A percentile compares a stretch with the other conserved stretches of the same genome.
Evolutionary conservation across 2,888 invertebrate genomes (phyloP).

Genomic region (Gari tellinella): DNA sequence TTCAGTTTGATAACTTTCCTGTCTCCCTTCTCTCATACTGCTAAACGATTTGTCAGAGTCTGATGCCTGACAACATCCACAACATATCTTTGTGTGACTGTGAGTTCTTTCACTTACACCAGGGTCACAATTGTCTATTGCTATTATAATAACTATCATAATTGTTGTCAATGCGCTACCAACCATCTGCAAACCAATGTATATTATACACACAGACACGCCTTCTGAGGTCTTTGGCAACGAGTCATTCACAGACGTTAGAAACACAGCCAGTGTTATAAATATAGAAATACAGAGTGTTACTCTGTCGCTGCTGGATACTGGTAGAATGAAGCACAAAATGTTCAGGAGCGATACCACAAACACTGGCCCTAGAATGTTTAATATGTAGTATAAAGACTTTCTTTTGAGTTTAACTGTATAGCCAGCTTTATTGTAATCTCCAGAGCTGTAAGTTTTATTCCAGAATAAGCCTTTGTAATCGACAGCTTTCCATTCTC

Average conservation of each 20-base stretch:
- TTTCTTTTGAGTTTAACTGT: constrained; percentile 38
- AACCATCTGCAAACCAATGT: constrained; percentile 13
- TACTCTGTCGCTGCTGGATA: constrained; percentile 55
- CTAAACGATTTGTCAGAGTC: no score
- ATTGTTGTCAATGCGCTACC: no score
- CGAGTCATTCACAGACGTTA: constrained; percentile 44
- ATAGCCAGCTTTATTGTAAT: constrained; percentile 14
- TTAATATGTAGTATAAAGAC: constrained; percentile 49
- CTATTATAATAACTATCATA: no score
- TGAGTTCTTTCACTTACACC: no score
- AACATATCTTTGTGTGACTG: no score
- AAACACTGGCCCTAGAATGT: constrained; percentile 54
- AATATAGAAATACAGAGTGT: constrained; percentile 56
- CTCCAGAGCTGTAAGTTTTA: constrained; percentile 2
- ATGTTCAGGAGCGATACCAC: constrained; percentile 50
- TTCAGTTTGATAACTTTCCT: no score
- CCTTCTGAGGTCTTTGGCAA: constrained; percentile 52
- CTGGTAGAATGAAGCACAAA: constrained; percentile 55
- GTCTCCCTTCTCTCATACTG: no score
- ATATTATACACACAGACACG: constrained; percentile 49
- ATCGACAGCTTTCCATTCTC: constrained; percentile 10
- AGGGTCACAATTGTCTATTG: no score
- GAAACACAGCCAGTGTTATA: constrained; percentile 56
- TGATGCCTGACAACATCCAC: no score
- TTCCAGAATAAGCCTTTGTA: constrained; percentile 1